phyloP scores from a whole-genome alignment of 2,113 vertebrate genomes.

The Prunella fulvescens region DNA sequence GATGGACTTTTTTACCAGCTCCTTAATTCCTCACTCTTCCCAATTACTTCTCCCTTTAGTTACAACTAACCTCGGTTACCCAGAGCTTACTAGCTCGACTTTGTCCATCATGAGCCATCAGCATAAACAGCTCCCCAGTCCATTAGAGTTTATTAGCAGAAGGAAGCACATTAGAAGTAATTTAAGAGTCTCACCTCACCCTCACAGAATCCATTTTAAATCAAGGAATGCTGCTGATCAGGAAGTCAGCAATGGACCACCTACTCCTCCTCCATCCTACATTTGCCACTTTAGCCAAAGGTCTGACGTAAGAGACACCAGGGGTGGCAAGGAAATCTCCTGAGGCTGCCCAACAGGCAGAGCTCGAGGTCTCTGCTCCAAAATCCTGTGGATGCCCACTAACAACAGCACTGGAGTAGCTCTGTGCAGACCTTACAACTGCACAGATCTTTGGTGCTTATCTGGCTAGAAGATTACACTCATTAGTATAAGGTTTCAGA shows the following conservation, averaged over 20 bases:
- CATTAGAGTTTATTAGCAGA: neutral
- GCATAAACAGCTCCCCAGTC: neutral
- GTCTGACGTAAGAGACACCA: neutral
- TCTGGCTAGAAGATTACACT: neutral
- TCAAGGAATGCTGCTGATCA: neutral
- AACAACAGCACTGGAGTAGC: neutral
- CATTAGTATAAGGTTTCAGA: neutral
- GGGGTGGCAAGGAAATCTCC: rapidly evolving
- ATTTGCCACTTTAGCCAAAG: neutral
- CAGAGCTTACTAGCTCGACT: neutral
- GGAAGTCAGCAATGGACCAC: neutral
- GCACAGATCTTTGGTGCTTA: neutral
- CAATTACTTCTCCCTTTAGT: neutral
- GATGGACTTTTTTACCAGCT: neutral
- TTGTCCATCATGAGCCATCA: neutral
- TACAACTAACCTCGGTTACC: neutral
- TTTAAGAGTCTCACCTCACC: neutral
- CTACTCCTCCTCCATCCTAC: neutral
- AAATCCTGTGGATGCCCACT: neutral
- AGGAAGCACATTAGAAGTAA: neutral
- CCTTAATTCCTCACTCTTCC: neutral
- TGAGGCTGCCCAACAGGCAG: neutral
- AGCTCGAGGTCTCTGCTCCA: neutral
- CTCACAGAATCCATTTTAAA: constrained; percentile 13
- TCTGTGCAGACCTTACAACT: neutral